A percentile compares a stretch with the other conserved stretches of the same genome.
phyloP scores from a whole-genome alignment of 35 echinoderm and acorn worm genomes.

The Eucidaris tribuloides region DNA sequence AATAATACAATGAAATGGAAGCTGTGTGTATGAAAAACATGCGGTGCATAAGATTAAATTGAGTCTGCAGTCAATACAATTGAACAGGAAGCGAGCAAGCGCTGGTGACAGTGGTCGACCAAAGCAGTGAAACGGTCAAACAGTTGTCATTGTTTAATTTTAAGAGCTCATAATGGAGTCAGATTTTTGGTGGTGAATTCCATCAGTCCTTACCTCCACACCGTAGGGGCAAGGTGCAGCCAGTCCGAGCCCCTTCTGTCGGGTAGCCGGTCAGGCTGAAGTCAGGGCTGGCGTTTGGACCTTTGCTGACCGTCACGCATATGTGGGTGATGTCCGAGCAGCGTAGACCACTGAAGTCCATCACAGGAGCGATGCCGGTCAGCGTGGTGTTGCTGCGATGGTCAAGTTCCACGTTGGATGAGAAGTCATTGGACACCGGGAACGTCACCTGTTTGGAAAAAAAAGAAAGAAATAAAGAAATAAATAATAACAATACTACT shows the following conservation, averaged over 20 bases:
- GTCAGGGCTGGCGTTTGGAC: conserved; percentile 23
- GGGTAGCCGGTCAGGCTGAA: conserved; percentile 15
- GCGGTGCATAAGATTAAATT: too few species aligned
- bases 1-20: too few species aligned
- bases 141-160: too few species aligned
- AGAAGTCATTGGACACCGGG: not conserved
- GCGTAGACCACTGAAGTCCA: conserved; percentile 10
- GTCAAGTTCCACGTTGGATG: not conserved
- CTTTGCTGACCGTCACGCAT: conserved; percentile 41
- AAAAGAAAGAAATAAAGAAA: not conserved
- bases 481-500: too few species aligned
- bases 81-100: too few species aligned
- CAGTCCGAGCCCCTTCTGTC: not conserved
- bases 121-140: too few species aligned
- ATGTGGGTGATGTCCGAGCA: conserved; percentile 49
- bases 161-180: not conserved
- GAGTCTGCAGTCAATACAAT: too few species aligned
- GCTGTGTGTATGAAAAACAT: too few species aligned
- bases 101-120: too few species aligned
- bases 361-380: not conserved
- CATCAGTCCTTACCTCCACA: conserved; percentile 6
- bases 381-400: conserved; percentile 2
- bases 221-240: not conserved
- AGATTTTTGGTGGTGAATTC: not conserved
- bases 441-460: not conserved